Conservation (phyloP, 2,113 vertebrate genomes). For the Clarias macrocephalus region DNA sequence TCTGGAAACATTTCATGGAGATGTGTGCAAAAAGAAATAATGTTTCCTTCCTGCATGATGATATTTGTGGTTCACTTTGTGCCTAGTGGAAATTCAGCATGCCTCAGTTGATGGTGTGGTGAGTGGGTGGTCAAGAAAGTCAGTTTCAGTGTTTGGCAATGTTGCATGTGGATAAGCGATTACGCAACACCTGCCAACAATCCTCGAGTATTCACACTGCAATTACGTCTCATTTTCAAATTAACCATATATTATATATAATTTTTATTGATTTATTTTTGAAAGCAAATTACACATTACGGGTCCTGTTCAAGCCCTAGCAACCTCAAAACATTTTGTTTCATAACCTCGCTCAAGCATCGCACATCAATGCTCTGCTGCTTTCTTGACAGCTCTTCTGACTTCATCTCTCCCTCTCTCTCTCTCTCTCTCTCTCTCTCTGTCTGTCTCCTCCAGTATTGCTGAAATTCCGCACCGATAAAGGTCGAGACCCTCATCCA, state of each 20-base stretch:
- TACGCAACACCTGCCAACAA: conserved; percentile 24
- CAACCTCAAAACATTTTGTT: neutral
- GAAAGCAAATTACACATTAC: neutral
- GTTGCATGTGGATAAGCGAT: conserved; percentile 5
- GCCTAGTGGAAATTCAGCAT: conserved; percentile 45
- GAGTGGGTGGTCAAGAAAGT: conserved; percentile 50
- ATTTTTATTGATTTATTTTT: neutral
- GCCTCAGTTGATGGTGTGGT: conserved; percentile 32
- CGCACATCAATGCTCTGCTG: neutral
- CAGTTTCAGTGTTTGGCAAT: conserved; percentile 18
- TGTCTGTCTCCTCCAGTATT: conserved; percentile 76
- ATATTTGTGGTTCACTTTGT: conserved; percentile 29
- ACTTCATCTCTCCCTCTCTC: neutral
- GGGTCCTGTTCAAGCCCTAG: neutral
- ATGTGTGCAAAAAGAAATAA: conserved; percentile 16
- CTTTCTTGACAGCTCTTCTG: neutral
- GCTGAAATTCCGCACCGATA: conserved; percentile 86
- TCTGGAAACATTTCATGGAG: conserved; percentile 1
- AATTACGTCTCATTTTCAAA: conserved; percentile 15
- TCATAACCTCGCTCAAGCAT: neutral
- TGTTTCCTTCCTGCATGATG: conserved; percentile 51
- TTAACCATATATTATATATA: neutral
- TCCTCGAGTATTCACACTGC: neutral
- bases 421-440: neutral
- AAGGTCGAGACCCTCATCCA: conserved; percentile 80